Evolutionary conservation across 2,888 invertebrate species (phyloP).

Genomic region (Pterobdella sp.): DNA sequence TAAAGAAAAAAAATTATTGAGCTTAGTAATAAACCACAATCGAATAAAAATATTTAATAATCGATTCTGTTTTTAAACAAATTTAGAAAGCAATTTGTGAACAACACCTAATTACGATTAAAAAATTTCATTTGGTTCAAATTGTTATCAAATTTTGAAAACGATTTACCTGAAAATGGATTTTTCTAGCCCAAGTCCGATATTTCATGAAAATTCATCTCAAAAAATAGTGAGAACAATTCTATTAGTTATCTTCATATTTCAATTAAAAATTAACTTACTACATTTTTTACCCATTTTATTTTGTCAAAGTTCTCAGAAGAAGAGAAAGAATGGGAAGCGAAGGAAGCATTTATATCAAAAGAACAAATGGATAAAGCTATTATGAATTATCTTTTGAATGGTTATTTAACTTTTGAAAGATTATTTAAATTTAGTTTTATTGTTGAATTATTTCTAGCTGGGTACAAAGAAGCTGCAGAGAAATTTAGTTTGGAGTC

Average conservation of each 20-base stretch:
- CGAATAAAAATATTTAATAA: too few relatives aligned
- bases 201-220: background rate
- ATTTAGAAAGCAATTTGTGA: too few relatives aligned
- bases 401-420: slow-evolving; percentile 33
- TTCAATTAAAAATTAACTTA: background rate
- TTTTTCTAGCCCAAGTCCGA: background rate
- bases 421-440: background rate
- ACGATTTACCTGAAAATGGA: background rate
- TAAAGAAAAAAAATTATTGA: too few relatives aligned
- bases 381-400: slow-evolving; percentile 80
- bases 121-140: too few relatives aligned
- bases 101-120: too few relatives aligned
- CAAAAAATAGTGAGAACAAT: background rate
- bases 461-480: slow-evolving; percentile 75
- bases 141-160: background rate
- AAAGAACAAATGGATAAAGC: slow-evolving; percentile 89
- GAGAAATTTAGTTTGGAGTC: slow-evolving; percentile 92
- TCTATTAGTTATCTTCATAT: background rate
- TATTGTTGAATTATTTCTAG: slow-evolving; percentile 37
- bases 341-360: slow-evolving; percentile 46
- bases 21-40: too few relatives aligned
- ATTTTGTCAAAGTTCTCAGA: background rate
- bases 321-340: background rate
- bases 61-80: too few relatives aligned
- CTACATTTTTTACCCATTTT: background rate